Evolutionary conservation across 2,797 vertebrate species (phyloP).

Genomic region (Peromyscus aztecus): DNA sequence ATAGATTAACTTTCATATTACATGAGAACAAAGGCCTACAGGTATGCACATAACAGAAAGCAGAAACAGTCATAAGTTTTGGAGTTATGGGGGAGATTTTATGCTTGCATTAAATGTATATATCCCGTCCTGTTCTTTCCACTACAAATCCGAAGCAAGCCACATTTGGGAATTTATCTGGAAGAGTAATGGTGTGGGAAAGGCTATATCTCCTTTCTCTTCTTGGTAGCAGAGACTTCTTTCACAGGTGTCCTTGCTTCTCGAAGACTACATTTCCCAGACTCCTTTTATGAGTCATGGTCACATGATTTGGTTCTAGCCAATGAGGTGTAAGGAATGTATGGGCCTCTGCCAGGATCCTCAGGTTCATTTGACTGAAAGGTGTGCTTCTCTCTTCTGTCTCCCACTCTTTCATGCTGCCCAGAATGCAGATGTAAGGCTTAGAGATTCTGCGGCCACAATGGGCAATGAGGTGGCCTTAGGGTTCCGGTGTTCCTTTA

Average conservation of each 20-base stretch:
- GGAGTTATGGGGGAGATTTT: neutral
- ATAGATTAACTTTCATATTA: neutral
- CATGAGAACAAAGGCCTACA: neutral
- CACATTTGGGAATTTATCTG: constrained; percentile 5
- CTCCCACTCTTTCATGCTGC: neutral
- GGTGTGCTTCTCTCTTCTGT: neutral
- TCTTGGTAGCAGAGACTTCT: neutral
- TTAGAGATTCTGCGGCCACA: neutral
- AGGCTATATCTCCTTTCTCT: neutral
- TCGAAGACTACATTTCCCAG: neutral
- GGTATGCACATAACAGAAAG: neutral
- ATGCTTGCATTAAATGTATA: constrained; percentile 31
- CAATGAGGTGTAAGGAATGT: neutral
- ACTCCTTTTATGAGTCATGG: neutral
- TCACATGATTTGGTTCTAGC: neutral
- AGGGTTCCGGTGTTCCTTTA: neutral
- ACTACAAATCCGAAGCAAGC: constrained; percentile 4
- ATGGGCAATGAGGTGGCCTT: neutral
- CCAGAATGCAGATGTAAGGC: neutral
- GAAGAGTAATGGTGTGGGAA: neutral
- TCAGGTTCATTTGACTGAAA: neutral
- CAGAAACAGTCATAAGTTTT: neutral
- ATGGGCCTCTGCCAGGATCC: neutral
- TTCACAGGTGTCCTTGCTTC: neutral
- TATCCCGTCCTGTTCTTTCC: constrained; percentile 15